phyloP scores from a whole-genome alignment of 1,140 invertebrate species.

The Nautilus pompilius region DNA sequence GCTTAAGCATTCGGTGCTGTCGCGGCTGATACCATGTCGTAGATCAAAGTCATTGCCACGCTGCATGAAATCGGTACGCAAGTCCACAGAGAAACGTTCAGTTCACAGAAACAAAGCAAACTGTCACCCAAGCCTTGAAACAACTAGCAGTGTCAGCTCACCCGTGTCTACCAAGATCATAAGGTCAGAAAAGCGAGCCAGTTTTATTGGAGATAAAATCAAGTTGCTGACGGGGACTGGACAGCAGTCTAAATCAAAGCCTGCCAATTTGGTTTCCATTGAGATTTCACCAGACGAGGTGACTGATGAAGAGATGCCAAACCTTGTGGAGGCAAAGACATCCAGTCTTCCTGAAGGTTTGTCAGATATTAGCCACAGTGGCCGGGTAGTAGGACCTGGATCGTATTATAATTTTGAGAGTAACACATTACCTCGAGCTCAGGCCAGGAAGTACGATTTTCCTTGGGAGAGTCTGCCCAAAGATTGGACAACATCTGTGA shows the following conservation, averaged over 20 bases:
- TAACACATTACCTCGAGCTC: constrained; percentile 39
- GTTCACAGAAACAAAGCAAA: too few relatives aligned
- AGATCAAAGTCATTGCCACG: constrained; percentile 41
- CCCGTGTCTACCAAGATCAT: constrained; percentile 22
- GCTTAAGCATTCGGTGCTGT: constrained; percentile 31
- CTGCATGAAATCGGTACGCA: constrained; percentile 25
- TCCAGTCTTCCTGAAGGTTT: constrained; percentile 32
- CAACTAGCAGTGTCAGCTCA: constrained; percentile 19
- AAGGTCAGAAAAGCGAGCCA: constrained; percentile 33
- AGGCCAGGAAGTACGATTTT: constrained; percentile 38
- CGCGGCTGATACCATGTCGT: constrained; percentile 44
- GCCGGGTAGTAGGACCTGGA: constrained; percentile 30
- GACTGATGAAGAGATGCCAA: neutral
- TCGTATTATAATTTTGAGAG: constrained; percentile 44
- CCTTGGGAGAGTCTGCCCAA: constrained; percentile 49
- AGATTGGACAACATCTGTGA: constrained; percentile 50
- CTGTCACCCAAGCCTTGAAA: too few relatives aligned
- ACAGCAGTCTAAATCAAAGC: constrained; percentile 35
- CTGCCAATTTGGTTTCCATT: constrained; percentile 39
- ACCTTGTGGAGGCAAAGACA: constrained; percentile 12
- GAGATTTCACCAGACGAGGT: constrained; percentile 3
- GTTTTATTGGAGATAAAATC: constrained; percentile 43
- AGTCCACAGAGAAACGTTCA: neutral
- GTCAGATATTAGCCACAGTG: constrained; percentile 1
- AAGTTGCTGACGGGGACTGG: constrained; percentile 26